Base-by-base conservation (phyloP, 2,888 invertebrate species). In the Xestia sexstrigata region DNA sequence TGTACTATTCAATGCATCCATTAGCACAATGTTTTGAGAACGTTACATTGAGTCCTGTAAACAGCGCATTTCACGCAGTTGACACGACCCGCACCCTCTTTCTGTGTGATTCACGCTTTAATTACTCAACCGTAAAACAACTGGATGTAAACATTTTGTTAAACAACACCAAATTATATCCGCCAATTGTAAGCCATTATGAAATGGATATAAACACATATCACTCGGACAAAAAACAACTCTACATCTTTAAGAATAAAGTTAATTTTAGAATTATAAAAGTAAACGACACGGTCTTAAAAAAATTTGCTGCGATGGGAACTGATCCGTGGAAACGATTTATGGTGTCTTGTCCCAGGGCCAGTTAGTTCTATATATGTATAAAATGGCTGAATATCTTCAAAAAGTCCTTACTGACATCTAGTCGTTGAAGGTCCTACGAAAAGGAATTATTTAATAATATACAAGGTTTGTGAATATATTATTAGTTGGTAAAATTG, bases 91-190 rank as follows among this genome's bases (percentile, higher is more conserved):
- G 47, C 17, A 17, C 17, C 47, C 17, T 17, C 20, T 47, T 47
- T 47, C 47, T 17, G 47, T 47, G 47, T 47, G 47, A 47, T 47
- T 20, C 47, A 47, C 47, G 17, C 75, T 58, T 76, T 78, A 78
- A 81, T 74, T 65, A 77, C 58, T 70, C n/a, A 76, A 68, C 74
- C 63, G 42, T 78, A 69, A 76, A 76, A 78, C 77, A 74, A 65
- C n/a, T 63, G 26, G 8, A 63, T 42, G 39, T 79, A 49, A 73
- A 80, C 47, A 80, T 66, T 62, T 74, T 62, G 35, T 75, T 42
- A 62, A 80, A 55, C 47, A 69, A 74, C 35, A 60, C 30, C 23
- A 26, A 63, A 45, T 74, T n/a, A 35, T 23, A 77, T 30, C 26
- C n/a, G n/a, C n/a, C n/a, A n/a, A n/a, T n/a, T n/a, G n/a, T 58